These are phyloP conservation scores for Naja naja DNA, from an alignment of 2,113 vertebrate species.

Conservation along the genomic window DNA sequence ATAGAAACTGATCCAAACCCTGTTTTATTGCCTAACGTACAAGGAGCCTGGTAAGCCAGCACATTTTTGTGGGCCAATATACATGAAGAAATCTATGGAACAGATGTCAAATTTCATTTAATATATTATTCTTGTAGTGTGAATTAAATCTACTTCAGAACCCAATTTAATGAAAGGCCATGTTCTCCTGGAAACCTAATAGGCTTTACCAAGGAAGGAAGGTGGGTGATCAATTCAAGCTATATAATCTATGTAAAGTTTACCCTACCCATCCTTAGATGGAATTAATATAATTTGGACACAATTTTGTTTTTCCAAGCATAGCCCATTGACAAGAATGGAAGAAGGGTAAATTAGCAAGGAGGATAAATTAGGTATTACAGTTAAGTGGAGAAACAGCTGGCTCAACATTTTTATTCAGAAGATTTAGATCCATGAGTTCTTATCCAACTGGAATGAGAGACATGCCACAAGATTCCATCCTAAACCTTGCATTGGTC, in stretches of 20 bases:
- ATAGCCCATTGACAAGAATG: neutral
- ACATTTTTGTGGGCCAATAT: conserved; percentile 24
- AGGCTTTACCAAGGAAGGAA: neutral
- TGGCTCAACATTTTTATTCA: neutral
- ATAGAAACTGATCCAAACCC: conserved; percentile 34
- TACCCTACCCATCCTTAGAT: neutral
- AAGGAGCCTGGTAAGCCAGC: neutral
- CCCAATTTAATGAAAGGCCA: neutral
- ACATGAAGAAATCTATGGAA: conserved; percentile 21
- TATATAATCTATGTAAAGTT: neutral
- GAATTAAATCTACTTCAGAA: neutral
- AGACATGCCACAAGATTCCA: neutral
- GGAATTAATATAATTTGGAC: neutral
- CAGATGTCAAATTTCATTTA: conserved; percentile 25
- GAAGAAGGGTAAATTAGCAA: neutral
- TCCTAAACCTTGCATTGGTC: neutral
- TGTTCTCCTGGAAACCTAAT: neutral
- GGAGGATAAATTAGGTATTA: neutral
- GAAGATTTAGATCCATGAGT: neutral
- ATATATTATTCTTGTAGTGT: conserved; percentile 24
- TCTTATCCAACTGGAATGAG: neutral
- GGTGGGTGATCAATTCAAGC: neutral
- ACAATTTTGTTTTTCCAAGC: neutral
- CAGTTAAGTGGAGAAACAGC: neutral
- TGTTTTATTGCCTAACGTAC: conserved; percentile 34